A percentile compares a stretch with the other conserved stretches of the same genome.
Conservation (phyloP, 2,888 invertebrate genomes). For the Catocala fraxini region DNA sequence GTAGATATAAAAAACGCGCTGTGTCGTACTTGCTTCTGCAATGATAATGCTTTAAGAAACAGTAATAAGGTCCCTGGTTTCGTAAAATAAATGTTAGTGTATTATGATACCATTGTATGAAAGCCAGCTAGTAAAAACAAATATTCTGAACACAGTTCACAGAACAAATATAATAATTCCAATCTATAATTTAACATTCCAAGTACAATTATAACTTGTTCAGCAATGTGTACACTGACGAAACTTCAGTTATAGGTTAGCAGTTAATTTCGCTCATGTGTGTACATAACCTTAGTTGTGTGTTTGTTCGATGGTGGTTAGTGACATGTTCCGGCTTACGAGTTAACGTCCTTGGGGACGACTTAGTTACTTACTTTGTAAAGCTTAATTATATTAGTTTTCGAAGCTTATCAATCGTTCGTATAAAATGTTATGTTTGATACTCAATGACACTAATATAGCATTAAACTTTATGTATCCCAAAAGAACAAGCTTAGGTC, state of each 20-base stretch:
- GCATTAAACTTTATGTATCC: too few relatives aligned
- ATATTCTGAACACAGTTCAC: background rate
- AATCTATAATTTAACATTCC: background rate
- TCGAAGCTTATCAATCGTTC: background rate
- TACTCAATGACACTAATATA: too few relatives aligned
- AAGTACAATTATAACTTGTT: slow-evolving; percentile 17
- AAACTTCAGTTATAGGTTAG: slow-evolving; percentile 14
- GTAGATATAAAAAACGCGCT: too few relatives aligned
- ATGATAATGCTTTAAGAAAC: too few relatives aligned
- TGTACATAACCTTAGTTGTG: slow-evolving; percentile 15
- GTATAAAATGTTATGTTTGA: background rate
- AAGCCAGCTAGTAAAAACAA: background rate
- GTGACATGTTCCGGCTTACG: slow-evolving; percentile 15
- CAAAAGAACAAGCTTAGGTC: too few relatives aligned
- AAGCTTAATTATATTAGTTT: slow-evolving; percentile 10
- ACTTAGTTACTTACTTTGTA: slow-evolving; percentile 12
- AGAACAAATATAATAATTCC: background rate
- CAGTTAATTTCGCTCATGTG: slow-evolving; percentile 17
- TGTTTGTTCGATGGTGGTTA: slow-evolving; percentile 20
- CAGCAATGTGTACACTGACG: background rate
- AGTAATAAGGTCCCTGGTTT: too few relatives aligned
- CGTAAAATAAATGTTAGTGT: too few relatives aligned
- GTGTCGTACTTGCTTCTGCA: too few relatives aligned
- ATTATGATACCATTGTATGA: too few relatives aligned
- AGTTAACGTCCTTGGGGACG: slow-evolving; percentile 6